Base-by-base conservation (phyloP, 2,113 vertebrate species). In the Fregetta grallaria region DNA sequence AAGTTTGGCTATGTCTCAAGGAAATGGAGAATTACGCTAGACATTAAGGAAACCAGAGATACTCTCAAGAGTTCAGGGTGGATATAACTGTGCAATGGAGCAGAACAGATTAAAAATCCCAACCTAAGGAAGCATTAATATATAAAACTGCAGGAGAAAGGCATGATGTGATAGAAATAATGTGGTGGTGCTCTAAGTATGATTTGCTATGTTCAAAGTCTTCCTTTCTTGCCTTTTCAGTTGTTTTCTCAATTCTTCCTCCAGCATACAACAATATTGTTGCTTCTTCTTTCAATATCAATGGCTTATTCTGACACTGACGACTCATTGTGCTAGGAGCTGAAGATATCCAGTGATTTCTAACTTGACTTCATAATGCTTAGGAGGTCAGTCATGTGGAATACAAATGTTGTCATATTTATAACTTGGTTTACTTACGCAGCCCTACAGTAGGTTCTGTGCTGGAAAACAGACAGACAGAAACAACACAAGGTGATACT, bases 81-180 rank as follows among this genome's bases (percentile, higher is more conserved):
- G 77, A 85, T 93, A 92, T 92, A 94, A 79, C 45, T 73, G 72
- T 93, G 88, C 77, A 79, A 58, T 90, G 58, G 70, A 96, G 91
- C 77, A 88, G 80, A 96, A 94, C 77, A 94, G 92, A 96, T 92
- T 97, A 95, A 95, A 96, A 96, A 72, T 89, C 83, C 56, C 45
- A 85, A 81, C n/a, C 70, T 82, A 79, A 91, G 53, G 61, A 95
- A 76, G 74, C 53, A 95, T 94, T 95, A 91, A 91, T 90, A 76
- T 44, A 91, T 72, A 87, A 75, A 82, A 88, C 22, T 83, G 42
- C 42, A 79, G 50, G 10, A 91, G 45, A 79, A 89, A 89, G 56
- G 12, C 58, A 75, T 49, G 49, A 87, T 27, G 4, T 49, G 49
- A 77, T 79, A 92, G 78, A 92, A 91, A 82, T 82, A 89, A 85